Base-by-base conservation (phyloP, 64 coral and sea anemone species). In the Porites australiensis region DNA sequence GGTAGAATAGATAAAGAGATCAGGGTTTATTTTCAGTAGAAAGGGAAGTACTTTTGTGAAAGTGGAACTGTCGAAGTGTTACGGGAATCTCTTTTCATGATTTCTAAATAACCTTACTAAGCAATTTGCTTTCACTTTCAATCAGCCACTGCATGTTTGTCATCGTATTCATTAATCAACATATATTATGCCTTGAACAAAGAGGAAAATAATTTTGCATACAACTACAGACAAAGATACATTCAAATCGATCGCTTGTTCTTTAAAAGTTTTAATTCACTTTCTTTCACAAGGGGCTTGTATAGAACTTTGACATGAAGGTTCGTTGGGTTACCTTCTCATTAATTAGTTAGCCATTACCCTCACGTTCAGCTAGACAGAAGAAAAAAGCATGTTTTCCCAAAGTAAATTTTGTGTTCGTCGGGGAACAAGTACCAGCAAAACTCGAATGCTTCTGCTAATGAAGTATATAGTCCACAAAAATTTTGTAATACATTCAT, bases 71-170 rank as follows among this genome's bases (percentile, higher is more conserved):
- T 6, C 18, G n/a, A 18, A 12, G 6, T 16, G 7, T 45, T 1
- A 18, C 50, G 45, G 45, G 47, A 75, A 64, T 66, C 21, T 19
- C 62, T 63, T 18, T 16, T 13, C 16, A 9, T 50, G 45, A n/a
- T 22, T n/a, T 67, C 63, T 83, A 83, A 83, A 83, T 67, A n/a
- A n/a, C n/a, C n/a, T n/a, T n/a, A n/a, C n/a, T 22, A 7, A 68
- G 79, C 23, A 79, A 27, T 82, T 62, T 3, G 27, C 44, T 48
- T 45, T 4, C n/a, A 83, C n/a, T n/a, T n/a, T n/a, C n/a, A n/a
- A n/a, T n/a, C n/a, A n/a, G n/a, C n/a, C n/a, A n/a, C n/a, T n/a
- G n/a, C n/a, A n/a, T n/a, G n/a, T n/a, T n/a, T n/a, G n/a, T n/a
- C n/a, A n/a, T n/a, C n/a, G n/a, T n/a, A n/a, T n/a, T n/a, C n/a